phyloP scores from a whole-genome alignment of 92 coral and sea anemone species.

The Pocillopora grandis region DNA sequence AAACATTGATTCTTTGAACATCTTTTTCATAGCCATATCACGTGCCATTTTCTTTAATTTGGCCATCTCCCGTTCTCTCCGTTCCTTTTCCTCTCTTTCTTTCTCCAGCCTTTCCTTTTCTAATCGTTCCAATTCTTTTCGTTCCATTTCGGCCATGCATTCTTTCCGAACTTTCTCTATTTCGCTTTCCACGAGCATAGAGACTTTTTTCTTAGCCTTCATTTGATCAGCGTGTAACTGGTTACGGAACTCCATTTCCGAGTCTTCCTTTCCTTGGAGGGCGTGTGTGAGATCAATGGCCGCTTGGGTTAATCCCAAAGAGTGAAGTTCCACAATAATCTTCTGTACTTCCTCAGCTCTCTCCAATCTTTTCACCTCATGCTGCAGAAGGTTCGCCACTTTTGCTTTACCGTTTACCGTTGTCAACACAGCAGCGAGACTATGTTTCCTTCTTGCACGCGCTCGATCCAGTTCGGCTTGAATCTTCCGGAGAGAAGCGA shows the following conservation, averaged over 20 bases:
- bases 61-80: conserved; percentile 44
- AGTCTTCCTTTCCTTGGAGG: conserved; percentile 68
- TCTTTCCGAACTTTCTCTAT: conserved; percentile 57
- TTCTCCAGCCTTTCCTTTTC: conserved; percentile 61
- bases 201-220: conserved; percentile 43
- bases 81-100: conserved; percentile 56
- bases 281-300: conserved; percentile 71
- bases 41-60: conserved; percentile 62
- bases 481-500: conserved; percentile 69
- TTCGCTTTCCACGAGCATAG: conserved; percentile 49
- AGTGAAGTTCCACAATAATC: conserved; percentile 67
- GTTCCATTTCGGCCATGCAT: conserved; percentile 50
- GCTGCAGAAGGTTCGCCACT: conserved; percentile 66
- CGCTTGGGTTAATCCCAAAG: conserved; percentile 54
- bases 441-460: conserved; percentile 68
- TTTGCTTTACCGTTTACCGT: conserved; percentile 58
- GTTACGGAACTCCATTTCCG: conserved; percentile 49
- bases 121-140: conserved; percentile 42
- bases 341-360: conserved; percentile 79
- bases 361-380: conserved; percentile 69
- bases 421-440: conserved; percentile 52
- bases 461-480: conserved; percentile 84
- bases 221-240: conserved; percentile 47
- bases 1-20: conserved; percentile 50
- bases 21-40: conserved; percentile 60